Percentiles rank a stretch among this genome's conserved stretches.
Evolutionary conservation across 1,140 invertebrate species (phyloP).

Genomic region (Nephila pilipes): DNA sequence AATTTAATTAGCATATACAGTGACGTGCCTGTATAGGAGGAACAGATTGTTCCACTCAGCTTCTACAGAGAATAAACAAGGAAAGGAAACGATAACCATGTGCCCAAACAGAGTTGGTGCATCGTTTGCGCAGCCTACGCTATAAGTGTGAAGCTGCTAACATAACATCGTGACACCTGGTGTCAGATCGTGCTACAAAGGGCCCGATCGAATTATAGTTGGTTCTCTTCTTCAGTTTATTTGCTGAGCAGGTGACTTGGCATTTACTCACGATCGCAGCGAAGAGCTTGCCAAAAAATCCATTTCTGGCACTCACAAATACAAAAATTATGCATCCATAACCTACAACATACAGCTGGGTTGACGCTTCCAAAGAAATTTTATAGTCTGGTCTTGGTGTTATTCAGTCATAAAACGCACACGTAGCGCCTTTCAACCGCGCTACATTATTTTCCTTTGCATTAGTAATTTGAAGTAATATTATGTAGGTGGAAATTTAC

Average conservation of each 20-base stretch:
- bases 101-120: background rate
- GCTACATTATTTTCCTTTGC: conserved; percentile 22
- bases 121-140: conserved; percentile 22
- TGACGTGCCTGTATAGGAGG: background rate
- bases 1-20: background rate
- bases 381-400: background rate
- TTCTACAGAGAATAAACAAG: background rate
- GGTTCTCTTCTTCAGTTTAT: background rate
- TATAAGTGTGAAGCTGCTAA: conserved; percentile 19
- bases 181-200: conserved; percentile 12
- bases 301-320: background rate
- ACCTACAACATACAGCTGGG: conserved; percentile 19
- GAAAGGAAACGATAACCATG: background rate
- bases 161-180: conserved; percentile 33
- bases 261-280: conserved; percentile 13
- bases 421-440: background rate
- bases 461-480: conserved; percentile 3
- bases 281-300: conserved; percentile 37
- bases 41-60: background rate
- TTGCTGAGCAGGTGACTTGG: conserved; percentile 26
- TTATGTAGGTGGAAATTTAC: background rate
- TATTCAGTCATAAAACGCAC: conserved; percentile 10
- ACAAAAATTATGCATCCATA: conserved; percentile 18
- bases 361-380: background rate
- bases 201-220: background rate